A percentile compares a stretch with the other conserved stretches of the same genome.
phyloP scores from a whole-genome alignment of 2,888 invertebrate genomes.

The Leptothorax acervorum region DNA sequence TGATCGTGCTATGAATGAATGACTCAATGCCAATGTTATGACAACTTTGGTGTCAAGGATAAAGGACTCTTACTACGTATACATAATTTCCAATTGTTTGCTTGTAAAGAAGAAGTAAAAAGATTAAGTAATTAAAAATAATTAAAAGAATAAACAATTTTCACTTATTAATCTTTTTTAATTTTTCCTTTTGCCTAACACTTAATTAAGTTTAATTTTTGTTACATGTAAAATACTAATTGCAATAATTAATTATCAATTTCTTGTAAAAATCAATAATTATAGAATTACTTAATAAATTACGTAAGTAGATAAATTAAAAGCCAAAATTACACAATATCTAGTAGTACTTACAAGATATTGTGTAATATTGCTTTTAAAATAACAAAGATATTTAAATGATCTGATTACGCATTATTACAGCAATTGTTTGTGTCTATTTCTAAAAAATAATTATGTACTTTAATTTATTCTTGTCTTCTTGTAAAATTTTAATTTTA shows the following conservation, averaged over 20 bases:
- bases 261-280: neutral
- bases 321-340: too few relatives aligned
- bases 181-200: neutral
- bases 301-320: too few relatives aligned
- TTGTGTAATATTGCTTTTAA: neutral
- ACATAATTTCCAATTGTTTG: slow-evolving; percentile 65
- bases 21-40: slow-evolving; percentile 73
- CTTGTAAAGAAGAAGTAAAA: slow-evolving; percentile 1
- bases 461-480: neutral
- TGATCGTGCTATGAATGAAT: slow-evolving; percentile 77
- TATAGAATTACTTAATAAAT: too few relatives aligned
- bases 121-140: neutral
- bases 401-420: neutral
- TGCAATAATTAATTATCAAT: neutral
- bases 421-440: neutral
- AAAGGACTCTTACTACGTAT: slow-evolving; percentile 56
- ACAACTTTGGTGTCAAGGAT: slow-evolving; percentile 65
- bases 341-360: too few relatives aligned
- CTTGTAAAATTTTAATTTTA: slow-evolving; percentile 1
- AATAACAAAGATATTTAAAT: neutral
- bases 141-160: neutral
- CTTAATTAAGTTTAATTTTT: neutral
- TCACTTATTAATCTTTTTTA: neutral
- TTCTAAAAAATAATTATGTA: neutral
- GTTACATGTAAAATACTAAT: neutral